Base-by-base conservation (phyloP, 2,113 vertebrate species). In the Crotalus viridis region DNA sequence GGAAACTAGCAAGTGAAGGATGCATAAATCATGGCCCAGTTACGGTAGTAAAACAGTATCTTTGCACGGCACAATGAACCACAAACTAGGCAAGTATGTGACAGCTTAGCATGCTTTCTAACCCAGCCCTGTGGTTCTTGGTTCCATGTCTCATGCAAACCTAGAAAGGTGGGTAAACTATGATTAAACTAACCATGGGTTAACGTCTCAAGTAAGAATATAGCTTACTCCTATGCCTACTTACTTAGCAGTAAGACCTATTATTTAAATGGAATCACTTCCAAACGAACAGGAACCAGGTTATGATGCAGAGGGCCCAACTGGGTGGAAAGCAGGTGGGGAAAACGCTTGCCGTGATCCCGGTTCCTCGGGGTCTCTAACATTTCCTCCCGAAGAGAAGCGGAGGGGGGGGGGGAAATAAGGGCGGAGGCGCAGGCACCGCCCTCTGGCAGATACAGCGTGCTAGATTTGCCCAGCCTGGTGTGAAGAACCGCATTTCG, bases 401-500 rank as follows among this genome's bases (percentile, higher is more conserved):
- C 2, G 69, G 39, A 39, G 52, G 22, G 94, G 87, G 55, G 55
- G 43, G 43, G 43, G 43, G 43, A 3, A 17, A 93, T 5, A 87
- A 90, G 46, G 8, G 10, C 94, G 95, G 94, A 90, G 48, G 94
- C 89, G 89, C 94, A 95, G 96, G 97, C 96, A 87, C 97, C 97
- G 97, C 96, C 96, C 95, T 97, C 96, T 26, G 95, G 97, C 95
- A 26, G 94, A 96, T 95, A 69, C 94, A n/a, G 96, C 94, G 96
- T 96, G 87, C 91, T 21, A 48, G 85, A 52, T 92, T 87, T 24
- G 91, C 91, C 85, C 95, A 95, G 96, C 96, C 96, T 96, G 97
- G 95, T 95, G 97, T 88, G 97, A 96, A 97, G 97, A 97, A 97
- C 97, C 96, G 98, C 97, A 97, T 98, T 95, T 96, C 97, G 97